Percentiles rank a stretch among this genome's conserved stretches.
phyloP scores from a whole-genome alignment of 2,113 vertebrate species.

The Myiopsitta monachus region DNA sequence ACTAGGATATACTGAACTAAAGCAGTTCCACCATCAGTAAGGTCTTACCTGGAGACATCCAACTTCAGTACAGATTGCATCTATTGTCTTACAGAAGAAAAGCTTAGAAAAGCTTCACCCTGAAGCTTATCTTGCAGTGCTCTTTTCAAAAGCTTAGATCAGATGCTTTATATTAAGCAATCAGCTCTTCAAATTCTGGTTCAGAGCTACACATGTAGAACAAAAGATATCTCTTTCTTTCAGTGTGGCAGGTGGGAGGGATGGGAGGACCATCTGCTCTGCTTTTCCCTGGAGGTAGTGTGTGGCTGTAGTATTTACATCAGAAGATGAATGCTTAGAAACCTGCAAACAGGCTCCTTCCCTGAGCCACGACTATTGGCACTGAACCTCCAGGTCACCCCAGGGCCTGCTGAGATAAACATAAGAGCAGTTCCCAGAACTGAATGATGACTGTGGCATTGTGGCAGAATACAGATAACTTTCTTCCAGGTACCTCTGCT shows the following conservation, averaged over 20 bases:
- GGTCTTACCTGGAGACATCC: background rate
- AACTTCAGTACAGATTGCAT: background rate
- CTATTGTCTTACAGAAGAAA: background rate
- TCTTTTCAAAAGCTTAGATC: background rate
- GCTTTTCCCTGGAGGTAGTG: constrained; percentile 4
- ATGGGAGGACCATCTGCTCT: constrained; percentile 53
- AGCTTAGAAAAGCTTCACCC: background rate
- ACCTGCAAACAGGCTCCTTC: background rate
- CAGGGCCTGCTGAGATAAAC: background rate
- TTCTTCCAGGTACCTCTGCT: background rate
- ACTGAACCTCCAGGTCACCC: background rate
- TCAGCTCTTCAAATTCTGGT: constrained; percentile 37
- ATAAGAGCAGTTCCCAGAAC: background rate
- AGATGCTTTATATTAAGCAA: background rate
- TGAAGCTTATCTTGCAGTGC: background rate
- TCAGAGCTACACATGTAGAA: constrained; percentile 24
- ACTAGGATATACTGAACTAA: background rate
- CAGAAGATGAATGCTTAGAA: background rate
- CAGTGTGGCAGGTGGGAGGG: constrained; percentile 51
- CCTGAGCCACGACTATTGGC: background rate
- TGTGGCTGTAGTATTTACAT: constrained; percentile 12
- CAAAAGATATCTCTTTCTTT: constrained; percentile 5
- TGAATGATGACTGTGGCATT: background rate
- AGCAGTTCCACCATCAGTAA: background rate
- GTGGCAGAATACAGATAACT: background rate